These are phyloP conservation scores for Aleiodes sp. DNA, from an alignment of 1,140 invertebrate genomes.

Conservation along the genomic window DNA sequence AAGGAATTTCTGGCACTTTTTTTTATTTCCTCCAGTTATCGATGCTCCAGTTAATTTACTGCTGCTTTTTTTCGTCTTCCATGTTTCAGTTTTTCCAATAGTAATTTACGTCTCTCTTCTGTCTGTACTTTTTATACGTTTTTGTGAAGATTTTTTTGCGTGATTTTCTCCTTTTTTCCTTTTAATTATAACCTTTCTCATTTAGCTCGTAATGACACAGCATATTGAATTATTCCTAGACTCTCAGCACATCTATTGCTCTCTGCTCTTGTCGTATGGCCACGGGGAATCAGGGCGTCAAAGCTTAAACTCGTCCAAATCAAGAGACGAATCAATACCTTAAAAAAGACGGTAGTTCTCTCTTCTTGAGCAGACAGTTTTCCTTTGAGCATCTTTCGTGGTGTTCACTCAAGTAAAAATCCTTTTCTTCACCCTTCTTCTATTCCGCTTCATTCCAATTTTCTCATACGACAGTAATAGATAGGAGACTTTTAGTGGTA, in stretches of 20 bases:
- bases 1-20: not conserved
- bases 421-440: constrained; percentile 2
- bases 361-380: constrained; percentile 5
- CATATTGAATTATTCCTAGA: not conserved
- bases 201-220: not conserved
- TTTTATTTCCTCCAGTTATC: not conserved
- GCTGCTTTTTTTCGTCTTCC: not conserved
- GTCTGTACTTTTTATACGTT: not conserved
- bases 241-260: not conserved
- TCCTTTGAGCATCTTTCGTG: constrained; percentile 30
- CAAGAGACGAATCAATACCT: constrained; percentile 30
- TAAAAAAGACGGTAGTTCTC: not conserved
- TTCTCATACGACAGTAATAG: constrained; percentile 19
- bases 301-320: constrained; percentile 25
- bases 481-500: constrained; percentile 20
- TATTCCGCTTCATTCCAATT: not conserved
- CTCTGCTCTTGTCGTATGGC: not conserved
- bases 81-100: not conserved
- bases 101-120: not conserved
- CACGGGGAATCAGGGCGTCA: constrained; percentile 19
- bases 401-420: constrained; percentile 31
- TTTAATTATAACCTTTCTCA: not conserved
- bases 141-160: not conserved
- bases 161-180: not conserved
- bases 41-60: not conserved